A percentile compares a stretch with the other conserved stretches of the same genome.
Evolutionary conservation across 2,888 invertebrate species (phyloP).

Genomic region (Leucania comma): DNA sequence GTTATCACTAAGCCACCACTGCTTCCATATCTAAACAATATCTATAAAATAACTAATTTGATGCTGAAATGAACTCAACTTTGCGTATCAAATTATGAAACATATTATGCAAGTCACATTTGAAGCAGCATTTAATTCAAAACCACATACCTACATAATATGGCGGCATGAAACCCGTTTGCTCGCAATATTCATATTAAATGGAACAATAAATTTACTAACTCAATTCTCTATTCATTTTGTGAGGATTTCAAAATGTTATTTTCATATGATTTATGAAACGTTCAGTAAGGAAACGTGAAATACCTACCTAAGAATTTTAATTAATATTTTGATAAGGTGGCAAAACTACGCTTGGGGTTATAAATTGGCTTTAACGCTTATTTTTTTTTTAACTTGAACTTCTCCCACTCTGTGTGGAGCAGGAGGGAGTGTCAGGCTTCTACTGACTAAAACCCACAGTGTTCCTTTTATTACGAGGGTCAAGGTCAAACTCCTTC

Average conservation of each 20-base stretch:
- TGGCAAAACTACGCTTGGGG: constrained; percentile 1
- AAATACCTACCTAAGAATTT: neutral
- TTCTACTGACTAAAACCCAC: too few species aligned
- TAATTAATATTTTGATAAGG: neutral
- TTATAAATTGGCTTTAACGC: neutral
- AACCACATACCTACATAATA: constrained; percentile 3
- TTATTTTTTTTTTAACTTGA: too few species aligned
- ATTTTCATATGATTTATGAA: constrained; percentile 4
- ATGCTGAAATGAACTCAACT: neutral
- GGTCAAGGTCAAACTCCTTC: too few species aligned
- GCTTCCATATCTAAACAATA: neutral
- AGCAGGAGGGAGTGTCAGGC: too few species aligned
- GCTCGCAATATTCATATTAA: constrained; percentile 1
- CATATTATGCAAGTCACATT: neutral
- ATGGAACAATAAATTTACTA: constrained; percentile 16
- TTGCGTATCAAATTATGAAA: neutral
- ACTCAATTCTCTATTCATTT: neutral
- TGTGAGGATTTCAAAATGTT: constrained; percentile 2
- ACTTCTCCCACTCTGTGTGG: too few species aligned
- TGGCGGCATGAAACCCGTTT: neutral
- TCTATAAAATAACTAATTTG: neutral
- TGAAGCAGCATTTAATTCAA: constrained; percentile 16
- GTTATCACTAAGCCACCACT: too few species aligned
- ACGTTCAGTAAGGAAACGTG: neutral
- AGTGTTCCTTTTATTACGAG: too few species aligned